A percentile compares a stretch with the other conserved stretches of the same genome.
These are phyloP conservation scores for Onychostoma macrolepis DNA, from an alignment of 2,113 vertebrate genomes.

Conservation along the genomic window DNA sequence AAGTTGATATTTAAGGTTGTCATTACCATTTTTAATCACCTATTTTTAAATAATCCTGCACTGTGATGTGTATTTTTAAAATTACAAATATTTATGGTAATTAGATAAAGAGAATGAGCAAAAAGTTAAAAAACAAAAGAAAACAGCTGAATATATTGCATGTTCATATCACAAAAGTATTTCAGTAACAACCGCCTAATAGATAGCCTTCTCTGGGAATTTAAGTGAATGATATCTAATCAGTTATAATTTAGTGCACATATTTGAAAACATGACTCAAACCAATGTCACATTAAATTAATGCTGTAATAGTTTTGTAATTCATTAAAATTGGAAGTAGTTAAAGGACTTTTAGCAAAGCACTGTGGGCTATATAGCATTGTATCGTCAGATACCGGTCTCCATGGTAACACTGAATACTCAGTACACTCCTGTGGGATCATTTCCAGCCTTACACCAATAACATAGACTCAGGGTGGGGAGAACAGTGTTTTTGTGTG, in stretches of 20 bases:
- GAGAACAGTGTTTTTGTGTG: not conserved
- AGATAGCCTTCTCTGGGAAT: not conserved
- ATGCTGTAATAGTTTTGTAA: not conserved
- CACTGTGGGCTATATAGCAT: not conserved
- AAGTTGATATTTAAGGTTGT: no score
- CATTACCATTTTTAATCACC: not conserved
- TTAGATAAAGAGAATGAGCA: not conserved
- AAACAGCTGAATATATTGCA: not conserved
- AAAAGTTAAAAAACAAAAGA: no score
- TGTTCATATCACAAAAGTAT: not conserved
- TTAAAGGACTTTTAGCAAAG: not conserved
- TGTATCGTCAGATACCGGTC: not conserved
- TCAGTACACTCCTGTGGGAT: not conserved
- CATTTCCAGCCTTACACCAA: not conserved
- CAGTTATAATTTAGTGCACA: not conserved
- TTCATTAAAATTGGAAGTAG: not conserved
- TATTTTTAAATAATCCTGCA: not conserved
- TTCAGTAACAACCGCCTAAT: not conserved
- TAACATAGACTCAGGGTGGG: not conserved
- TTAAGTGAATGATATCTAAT: not conserved
- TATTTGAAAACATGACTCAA: not conserved
- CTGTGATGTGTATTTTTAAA: not conserved
- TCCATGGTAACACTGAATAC: not conserved
- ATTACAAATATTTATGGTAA: no score
- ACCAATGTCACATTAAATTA: not conserved